Base-by-base conservation (phyloP, 2,113 vertebrate genomes). In the Orthonyx spaldingii region DNA sequence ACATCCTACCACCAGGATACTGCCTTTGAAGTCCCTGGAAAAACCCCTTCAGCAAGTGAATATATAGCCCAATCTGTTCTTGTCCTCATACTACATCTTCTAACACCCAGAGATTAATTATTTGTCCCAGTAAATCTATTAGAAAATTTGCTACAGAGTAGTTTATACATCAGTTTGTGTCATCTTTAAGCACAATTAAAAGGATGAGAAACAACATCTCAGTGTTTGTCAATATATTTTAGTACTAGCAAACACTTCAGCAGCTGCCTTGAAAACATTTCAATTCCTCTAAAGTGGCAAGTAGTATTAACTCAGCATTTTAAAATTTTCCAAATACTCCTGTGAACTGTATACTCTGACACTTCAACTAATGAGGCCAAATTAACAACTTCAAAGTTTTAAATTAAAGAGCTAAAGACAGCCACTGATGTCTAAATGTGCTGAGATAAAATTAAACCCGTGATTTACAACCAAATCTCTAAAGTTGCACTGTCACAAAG, bases 381-480 rank as follows among this genome's bases (percentile, higher is more conserved):
- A 86, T 90, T 52, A 94, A 49, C 63, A 93, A 75, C 44, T 87
- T 81, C 20, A 56, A 88, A 81, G 44, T 91, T 91, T 89, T 57
- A 87, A 93, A 89, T 75, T 87, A 71, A 90, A 77, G 47, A 78
- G 80, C 68, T 84, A 60, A 92, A 75, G 57, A 57, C 46, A 95
- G 47, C 7, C 50, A 69, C 28, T 85, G 61, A 52, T 85, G 30
- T 20, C 66, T 85, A 88, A 79, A 91, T 84, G 47, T 82, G 17
- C 35, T 44, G 13, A 81, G 77, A 81, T 30, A 79, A 87, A 71
- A 79, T 57, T 56, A 60, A 91, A 71, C 14, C n/a, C 1, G 5
- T 1, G 5, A 68, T 79, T 87, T 85, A 76, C 32, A 87, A 56
- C 13, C 30, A 74, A 90, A 82, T 79, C 37, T 79, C 44, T 64